Percentiles rank a stretch among this genome's conserved stretches.
Conservation (phyloP, 2,888 invertebrate genomes). For the Strigamia maritima region DNA sequence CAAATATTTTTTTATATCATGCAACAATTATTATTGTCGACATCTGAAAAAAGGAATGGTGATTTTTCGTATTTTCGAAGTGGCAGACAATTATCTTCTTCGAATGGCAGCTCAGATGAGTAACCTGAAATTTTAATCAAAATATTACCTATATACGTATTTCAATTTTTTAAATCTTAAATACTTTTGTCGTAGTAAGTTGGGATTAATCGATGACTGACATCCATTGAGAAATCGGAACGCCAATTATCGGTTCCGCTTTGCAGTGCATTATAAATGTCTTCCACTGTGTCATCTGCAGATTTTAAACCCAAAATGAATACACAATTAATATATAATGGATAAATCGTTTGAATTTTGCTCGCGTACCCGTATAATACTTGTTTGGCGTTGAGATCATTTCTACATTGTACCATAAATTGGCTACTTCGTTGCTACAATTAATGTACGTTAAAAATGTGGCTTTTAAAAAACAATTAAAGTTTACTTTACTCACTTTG, state of each 20-base stretch:
- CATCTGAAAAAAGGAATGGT: background rate
- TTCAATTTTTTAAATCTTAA: background rate
- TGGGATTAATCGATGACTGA: background rate
- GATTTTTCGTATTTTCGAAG: background rate
- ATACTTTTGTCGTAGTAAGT: background rate
- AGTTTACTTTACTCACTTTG: background rate
- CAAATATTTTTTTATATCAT: background rate
- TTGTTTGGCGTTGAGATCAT: conserved; percentile 7
- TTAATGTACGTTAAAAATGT: background rate
- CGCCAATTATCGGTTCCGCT: background rate
- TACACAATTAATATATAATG: background rate
- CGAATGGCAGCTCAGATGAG: background rate
- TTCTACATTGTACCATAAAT: background rate
- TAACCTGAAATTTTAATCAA: background rate
- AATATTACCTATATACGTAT: background rate
- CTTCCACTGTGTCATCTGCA: background rate
- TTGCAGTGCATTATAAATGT: background rate
- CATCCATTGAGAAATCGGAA: background rate
- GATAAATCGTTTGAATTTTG: background rate
- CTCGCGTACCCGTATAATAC: background rate
- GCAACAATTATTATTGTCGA: background rate
- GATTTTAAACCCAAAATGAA: background rate
- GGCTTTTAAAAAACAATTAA: background rate
- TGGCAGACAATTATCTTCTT: background rate
- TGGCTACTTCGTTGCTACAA: background rate